Evolutionary conservation across 2,797 vertebrate species (phyloP).

Genomic region (Buceros bicornis): DNA sequence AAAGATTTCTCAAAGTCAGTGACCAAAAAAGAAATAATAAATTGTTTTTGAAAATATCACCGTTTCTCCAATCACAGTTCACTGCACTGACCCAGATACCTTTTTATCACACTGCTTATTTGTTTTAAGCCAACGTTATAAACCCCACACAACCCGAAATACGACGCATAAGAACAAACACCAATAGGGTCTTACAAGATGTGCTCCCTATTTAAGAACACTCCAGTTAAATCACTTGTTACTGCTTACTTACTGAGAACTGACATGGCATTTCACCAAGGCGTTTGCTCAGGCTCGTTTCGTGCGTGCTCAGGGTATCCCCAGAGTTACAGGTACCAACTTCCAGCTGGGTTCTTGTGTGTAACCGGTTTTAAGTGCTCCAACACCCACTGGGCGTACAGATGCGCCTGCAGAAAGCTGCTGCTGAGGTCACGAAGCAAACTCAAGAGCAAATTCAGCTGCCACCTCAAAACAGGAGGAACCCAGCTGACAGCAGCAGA

Average conservation of each 20-base stretch:
- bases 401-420: background rate
- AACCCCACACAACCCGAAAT: background rate
- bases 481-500: background rate
- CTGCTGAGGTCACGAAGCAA: background rate
- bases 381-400: background rate
- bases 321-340: background rate
- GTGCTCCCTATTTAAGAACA: background rate
- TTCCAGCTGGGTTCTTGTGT: rapidly evolving
- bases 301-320: rapidly evolving
- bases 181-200: background rate
- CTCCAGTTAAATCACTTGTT: background rate
- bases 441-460: background rate
- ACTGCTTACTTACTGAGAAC: background rate
- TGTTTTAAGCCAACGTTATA: background rate
- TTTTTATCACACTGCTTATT: background rate
- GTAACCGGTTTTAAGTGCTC: background rate
- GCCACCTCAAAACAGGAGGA: background rate
- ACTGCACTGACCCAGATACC: background rate
- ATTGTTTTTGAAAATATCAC: background rate
- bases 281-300: background rate
- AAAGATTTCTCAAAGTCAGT: background rate
- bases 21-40: background rate
- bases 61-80: background rate
- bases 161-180: background rate
- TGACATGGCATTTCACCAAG: background rate